phyloP scores from a whole-genome alignment of 2,113 vertebrate species.

The Neopipo cinnamomea region DNA sequence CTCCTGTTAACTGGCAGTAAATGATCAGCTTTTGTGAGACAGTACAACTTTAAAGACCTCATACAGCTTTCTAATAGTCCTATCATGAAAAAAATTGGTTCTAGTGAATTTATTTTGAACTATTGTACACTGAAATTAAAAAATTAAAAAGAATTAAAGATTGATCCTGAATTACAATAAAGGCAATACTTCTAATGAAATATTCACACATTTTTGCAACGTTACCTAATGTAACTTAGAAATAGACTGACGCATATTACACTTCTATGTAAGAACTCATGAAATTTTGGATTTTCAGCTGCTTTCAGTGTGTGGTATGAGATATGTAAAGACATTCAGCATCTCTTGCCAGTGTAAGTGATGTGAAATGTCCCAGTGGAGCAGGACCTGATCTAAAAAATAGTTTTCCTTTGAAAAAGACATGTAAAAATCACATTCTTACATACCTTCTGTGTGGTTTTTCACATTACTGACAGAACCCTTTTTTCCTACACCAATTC shows the following conservation, averaged over 20 bases:
- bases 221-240: background rate
- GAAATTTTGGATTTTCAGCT: background rate
- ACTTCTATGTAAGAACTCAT: background rate
- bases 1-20: background rate
- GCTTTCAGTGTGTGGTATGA: background rate
- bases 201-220: background rate
- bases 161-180: background rate
- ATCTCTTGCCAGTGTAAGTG: background rate
- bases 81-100: background rate
- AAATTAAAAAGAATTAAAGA: background rate
- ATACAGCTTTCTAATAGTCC: background rate
- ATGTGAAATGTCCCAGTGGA: background rate
- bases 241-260: background rate
- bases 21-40: background rate
- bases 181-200: background rate
- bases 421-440: background rate
- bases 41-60: background rate
- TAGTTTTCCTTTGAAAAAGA: background rate
- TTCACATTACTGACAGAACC: background rate
- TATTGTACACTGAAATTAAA: background rate
- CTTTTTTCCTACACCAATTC: background rate
- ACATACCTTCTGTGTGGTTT: background rate
- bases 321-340: background rate
- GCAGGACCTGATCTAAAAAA: background rate
- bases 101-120: background rate